phyloP scores from a whole-genome alignment of 2,888 invertebrate species.

The Pollenia amentaria region DNA sequence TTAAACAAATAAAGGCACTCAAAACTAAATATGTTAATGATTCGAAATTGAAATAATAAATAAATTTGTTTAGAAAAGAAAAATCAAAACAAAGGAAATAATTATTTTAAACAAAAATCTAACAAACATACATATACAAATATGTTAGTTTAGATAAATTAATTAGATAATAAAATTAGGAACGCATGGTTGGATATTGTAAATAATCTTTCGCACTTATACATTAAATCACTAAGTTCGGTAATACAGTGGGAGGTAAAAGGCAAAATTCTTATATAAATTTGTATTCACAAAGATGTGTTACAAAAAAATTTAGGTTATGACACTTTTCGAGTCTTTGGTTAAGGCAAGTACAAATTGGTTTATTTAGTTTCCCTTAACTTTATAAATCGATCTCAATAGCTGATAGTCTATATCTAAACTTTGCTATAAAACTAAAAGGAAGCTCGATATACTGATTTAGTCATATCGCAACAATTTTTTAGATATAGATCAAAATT shows the following conservation, averaged over 20 bases:
- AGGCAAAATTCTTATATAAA: too few species aligned
- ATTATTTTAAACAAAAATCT: slow-evolving; percentile 52
- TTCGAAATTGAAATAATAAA: neutral
- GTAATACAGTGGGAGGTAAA: neutral
- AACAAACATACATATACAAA: slow-evolving; percentile 12
- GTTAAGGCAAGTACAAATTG: too few species aligned
- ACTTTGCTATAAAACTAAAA: too few species aligned
- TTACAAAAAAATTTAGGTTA: too few species aligned
- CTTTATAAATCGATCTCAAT: too few species aligned
- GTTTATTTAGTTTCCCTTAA: too few species aligned
- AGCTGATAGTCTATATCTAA: too few species aligned
- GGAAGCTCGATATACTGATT: too few species aligned
- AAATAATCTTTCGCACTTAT: slow-evolving; percentile 12
- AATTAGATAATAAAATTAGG: slow-evolving; percentile 1
- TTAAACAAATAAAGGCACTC: slow-evolving; percentile 24
- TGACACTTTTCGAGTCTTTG: too few species aligned
- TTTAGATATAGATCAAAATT: too few species aligned
- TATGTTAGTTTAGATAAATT: slow-evolving; percentile 19
- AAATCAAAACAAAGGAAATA: slow-evolving; percentile 63
- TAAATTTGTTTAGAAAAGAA: slow-evolving; percentile 29
- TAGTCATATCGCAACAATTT: too few species aligned
- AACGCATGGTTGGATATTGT: neutral
- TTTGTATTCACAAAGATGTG: too few species aligned
- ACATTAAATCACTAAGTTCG: neutral
- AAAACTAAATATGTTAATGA: slow-evolving; percentile 21